phyloP scores from a whole-genome alignment of 2,888 invertebrate species.

The Priocnemis perturbator region DNA sequence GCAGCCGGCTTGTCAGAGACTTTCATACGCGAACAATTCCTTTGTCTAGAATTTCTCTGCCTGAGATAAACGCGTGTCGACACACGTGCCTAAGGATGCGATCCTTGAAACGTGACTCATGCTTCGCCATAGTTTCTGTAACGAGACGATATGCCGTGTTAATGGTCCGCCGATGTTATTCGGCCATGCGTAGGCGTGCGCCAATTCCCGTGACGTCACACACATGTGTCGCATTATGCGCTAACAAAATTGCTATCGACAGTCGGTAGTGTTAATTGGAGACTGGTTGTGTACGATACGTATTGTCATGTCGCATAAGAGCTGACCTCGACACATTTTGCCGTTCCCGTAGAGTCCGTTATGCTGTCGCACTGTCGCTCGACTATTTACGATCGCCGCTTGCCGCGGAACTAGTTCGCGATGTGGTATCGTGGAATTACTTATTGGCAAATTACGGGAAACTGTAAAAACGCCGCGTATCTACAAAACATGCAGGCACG shows the following conservation, averaged over 20 bases:
- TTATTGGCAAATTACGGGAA: constrained; percentile 5
- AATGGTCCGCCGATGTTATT: constrained; percentile 21
- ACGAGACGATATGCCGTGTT: constrained; percentile 9
- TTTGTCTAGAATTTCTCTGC: too few relatives aligned
- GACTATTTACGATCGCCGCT: constrained; percentile 1
- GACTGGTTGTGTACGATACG: constrained; percentile 9
- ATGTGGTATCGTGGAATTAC: not conserved
- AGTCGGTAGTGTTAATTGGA: constrained; percentile 23
- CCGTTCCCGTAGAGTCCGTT: constrained; percentile 17
- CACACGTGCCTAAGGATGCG: constrained; percentile 16
- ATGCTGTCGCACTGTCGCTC: constrained; percentile 27
- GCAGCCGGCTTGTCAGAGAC: too few relatives aligned
- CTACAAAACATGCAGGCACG: too few relatives aligned
- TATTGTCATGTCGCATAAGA: constrained; percentile 11
- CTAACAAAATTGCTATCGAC: constrained; percentile 14
- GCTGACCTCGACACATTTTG: constrained; percentile 37
- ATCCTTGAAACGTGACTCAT: constrained; percentile 34
- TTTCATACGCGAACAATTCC: too few relatives aligned
- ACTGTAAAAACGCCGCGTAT: too few relatives aligned
- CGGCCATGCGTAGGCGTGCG: constrained; percentile 35
- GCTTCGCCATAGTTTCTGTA: constrained; percentile 17
- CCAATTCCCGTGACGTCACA: constrained; percentile 36
- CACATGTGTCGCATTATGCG: constrained; percentile 19
- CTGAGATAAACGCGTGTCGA: not conserved
- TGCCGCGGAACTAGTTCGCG: not conserved